phyloP scores from a whole-genome alignment of 2,888 invertebrate species.

The Anodontia alba region DNA sequence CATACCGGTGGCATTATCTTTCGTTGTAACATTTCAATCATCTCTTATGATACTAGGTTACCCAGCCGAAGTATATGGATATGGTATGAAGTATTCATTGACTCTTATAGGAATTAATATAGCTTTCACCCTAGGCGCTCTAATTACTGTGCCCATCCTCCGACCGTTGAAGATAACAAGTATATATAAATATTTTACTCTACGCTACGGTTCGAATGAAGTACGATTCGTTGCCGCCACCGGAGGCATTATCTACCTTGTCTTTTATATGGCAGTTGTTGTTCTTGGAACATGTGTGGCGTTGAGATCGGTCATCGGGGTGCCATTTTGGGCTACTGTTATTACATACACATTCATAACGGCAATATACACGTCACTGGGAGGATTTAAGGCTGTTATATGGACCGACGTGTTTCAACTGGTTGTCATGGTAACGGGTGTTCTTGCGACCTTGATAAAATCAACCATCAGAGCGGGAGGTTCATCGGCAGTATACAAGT shows the following conservation, averaged over 20 bases:
- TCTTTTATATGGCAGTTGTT: conserved; percentile 47
- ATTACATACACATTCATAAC: conserved; percentile 34
- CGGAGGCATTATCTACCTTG: conserved; percentile 21
- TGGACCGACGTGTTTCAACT: conserved; percentile 46
- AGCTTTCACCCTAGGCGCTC: conserved; percentile 25
- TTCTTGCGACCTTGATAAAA: conserved; percentile 28
- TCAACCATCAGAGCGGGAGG: conserved; percentile 26
- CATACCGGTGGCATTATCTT: conserved; percentile 39
- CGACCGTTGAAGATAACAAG: conserved; percentile 36
- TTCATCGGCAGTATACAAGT: background rate
- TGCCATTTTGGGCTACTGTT: conserved; percentile 43
- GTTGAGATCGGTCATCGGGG: conserved; percentile 21
- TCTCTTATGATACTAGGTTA: conserved; percentile 38
- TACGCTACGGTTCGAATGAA: conserved; percentile 37
- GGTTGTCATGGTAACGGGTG: conserved; percentile 38
- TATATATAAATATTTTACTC: conserved; percentile 32
- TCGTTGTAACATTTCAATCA: conserved; percentile 51
- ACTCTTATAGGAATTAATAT: background rate
- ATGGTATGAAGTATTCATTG: conserved; percentile 25
- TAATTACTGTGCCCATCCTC: conserved; percentile 35
- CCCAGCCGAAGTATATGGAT: conserved; percentile 35
- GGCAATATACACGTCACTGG: conserved; percentile 40
- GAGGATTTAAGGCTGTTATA: conserved; percentile 49
- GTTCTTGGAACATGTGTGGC: conserved; percentile 40
- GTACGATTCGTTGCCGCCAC: conserved; percentile 28